These are phyloP conservation scores for Desmodus rotundus DNA, from an alignment of 2,113 vertebrate species.

Conservation along the genomic window DNA sequence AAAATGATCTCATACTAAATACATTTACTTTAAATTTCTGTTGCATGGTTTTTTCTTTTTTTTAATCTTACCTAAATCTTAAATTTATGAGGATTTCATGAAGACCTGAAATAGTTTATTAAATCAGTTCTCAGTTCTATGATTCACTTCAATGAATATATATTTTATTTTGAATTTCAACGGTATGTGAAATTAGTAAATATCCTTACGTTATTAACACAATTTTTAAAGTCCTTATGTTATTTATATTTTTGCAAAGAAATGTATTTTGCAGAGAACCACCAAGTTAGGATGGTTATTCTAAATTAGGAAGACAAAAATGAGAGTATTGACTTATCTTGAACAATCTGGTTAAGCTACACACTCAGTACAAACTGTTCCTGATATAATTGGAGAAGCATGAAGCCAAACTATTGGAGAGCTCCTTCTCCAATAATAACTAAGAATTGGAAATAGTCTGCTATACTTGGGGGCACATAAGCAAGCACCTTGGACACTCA, in stretches of 20 bases:
- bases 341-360: neutral
- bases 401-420: neutral
- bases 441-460: neutral
- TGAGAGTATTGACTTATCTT: neutral
- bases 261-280: neutral
- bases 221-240: neutral
- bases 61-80: slow-evolving; percentile 19
- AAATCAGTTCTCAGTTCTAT: slow-evolving; percentile 3
- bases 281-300: neutral
- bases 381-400: neutral
- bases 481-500: neutral
- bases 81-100: slow-evolving; percentile 16
- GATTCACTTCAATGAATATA: slow-evolving; percentile 5
- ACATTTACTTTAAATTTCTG: neutral
- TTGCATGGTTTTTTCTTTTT: neutral
- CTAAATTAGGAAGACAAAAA: neutral
- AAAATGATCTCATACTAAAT: slow-evolving; percentile 7
- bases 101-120: slow-evolving; percentile 4
- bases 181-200: slow-evolving; percentile 26
- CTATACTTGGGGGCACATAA: neutral
- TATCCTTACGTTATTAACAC: neutral
- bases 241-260: slow-evolving; percentile 9
- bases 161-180: slow-evolving; percentile 12
- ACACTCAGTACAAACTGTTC: neutral
- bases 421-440: neutral